Evolutionary conservation across 1,140 invertebrate genomes (phyloP), one percentile per base, ranked within the genome.

Genomic region (Drosophila teissieri): DNA sequence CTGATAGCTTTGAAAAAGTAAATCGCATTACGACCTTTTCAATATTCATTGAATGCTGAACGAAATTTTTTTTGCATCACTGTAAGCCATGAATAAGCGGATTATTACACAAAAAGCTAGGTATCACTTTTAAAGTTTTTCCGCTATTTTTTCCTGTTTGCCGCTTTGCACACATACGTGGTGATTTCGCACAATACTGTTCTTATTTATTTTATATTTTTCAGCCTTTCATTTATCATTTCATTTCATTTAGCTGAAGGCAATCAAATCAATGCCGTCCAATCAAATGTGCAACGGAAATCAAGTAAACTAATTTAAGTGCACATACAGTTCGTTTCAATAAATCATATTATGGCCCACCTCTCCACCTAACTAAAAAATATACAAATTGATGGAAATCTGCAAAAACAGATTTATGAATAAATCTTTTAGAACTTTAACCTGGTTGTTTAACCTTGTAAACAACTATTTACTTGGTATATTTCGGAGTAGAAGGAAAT

Each of bases 281-380:
- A 57, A 31, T 55, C 44, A 76, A 84, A 68, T 77, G 55, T 72
- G 42, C 62, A 56, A 36, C 60, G 68, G 52, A 69, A 69, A 85
- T 64, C 45, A 65, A 81, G 73, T 62, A 73, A 74, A 73, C 67
- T 82, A 70, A 81, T 86, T 60, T 51, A 78, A 60, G 39, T 48
- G 57, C 45, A 62, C 36, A 62, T 17, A 37, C 44, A 72, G 45
- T 77, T 77, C 57, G 73, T 82, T 78, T 57, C 56, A 74, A 83
- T 51, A 67, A 68, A 78, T 61, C 67, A 78, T 62, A 31, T 70
- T 48, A 36, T 12, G 48, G 22, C 17, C 19, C 42, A 36, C 14
- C 42, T 58, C 34, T 31, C 24, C 48, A 51, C 15, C 7, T 17
- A 34, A 27, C 11, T 12, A 8, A 8, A 31, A 31, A 31, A 0